A percentile compares a stretch with the other conserved stretches of the same genome.
Evolutionary conservation across 2,797 vertebrate genomes (phyloP).

Genomic region (Carapus acus): DNA sequence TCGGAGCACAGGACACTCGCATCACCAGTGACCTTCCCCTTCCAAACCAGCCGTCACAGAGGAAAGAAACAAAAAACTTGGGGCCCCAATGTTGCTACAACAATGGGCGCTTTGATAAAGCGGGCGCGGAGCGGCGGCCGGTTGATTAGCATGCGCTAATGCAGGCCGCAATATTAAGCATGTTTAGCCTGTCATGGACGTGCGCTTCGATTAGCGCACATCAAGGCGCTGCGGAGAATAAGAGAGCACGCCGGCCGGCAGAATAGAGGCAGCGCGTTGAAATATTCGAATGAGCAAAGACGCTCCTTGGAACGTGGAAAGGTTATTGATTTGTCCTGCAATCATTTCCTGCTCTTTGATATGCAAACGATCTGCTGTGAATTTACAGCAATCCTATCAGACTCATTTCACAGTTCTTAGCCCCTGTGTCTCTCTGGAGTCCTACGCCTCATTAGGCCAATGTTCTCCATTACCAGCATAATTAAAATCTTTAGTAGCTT

Average conservation of each 20-base stretch:
- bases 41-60: constrained; percentile 74
- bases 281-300: constrained; percentile 63
- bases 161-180: constrained; percentile 40
- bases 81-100: constrained; percentile 34
- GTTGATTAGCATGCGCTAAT: constrained; percentile 49
- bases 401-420: constrained; percentile 99
- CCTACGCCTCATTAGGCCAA: constrained; percentile 99
- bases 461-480: constrained; percentile 99
- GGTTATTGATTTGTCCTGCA: constrained; percentile 99
- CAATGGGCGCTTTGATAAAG: constrained; percentile 42
- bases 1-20: constrained; percentile 75
- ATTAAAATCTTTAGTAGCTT: constrained; percentile 99
- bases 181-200: constrained; percentile 63
- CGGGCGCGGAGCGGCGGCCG: constrained; percentile 19
- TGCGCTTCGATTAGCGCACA: constrained; percentile 59
- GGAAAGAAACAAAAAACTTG: constrained; percentile 52
- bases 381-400: constrained; percentile 99
- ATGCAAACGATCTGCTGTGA: constrained; percentile 99
- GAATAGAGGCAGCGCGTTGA: constrained; percentile 46
- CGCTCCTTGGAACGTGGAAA: constrained; percentile 78
- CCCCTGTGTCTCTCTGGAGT: constrained; percentile 93
- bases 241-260: constrained; percentile 53
- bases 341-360: constrained; percentile 99
- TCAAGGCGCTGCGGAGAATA: constrained; percentile 55
- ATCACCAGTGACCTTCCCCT: constrained; percentile 86